Base-by-base conservation (phyloP, 1,140 invertebrate genomes). In the Macrotrachela quadricornifera region DNA sequence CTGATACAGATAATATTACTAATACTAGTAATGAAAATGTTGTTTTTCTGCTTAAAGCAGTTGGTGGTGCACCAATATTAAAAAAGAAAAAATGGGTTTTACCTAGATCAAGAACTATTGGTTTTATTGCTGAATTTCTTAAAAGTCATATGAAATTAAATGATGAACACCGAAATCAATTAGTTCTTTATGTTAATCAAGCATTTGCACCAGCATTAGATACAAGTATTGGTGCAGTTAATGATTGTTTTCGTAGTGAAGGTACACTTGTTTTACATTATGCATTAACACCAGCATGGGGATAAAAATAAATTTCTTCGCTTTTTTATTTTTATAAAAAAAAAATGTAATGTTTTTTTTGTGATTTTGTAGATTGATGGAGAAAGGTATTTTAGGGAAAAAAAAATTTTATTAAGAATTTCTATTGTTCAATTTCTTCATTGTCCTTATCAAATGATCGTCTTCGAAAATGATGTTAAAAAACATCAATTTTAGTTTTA, bases 61-160 rank as follows among this genome's bases (percentile, higher is more conserved):
- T 86, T 18, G 87, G 83, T 0, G 86, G 91, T 77, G 86, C 88
- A 13, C 91, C 91, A 0, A 94, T 95, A 54, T 84, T 96, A 77
- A 92, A 88, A 61, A 85, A 87, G 60, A 86, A 85, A 60, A 88
- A 85, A 70, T 95, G 87, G 85, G 75, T 80, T 6, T 85, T 95
- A 0, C 82, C 84, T 62, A 78, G 79, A 41, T 80, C 83, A 57
- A 83, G 83, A 66, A 81, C 76, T n/a, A 79, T 95, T 36, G 79
- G 79, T 11, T 80, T 78, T 75, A 82, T 95, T 51, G 79, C 82
- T 57, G 80, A 82, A 57, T 94, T 94, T 71, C 79, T 95, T 42
- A 81, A 78, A 57, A 87, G 84, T 70, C 85, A 83, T 63, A 73
- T 95, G 48, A 16, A 46, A 50, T 14, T 55, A 13, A 48, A 55